These are phyloP conservation scores for Gisinianus flammeolus DNA, from an alignment of 2,888 invertebrate species.

Conservation along the genomic window DNA sequence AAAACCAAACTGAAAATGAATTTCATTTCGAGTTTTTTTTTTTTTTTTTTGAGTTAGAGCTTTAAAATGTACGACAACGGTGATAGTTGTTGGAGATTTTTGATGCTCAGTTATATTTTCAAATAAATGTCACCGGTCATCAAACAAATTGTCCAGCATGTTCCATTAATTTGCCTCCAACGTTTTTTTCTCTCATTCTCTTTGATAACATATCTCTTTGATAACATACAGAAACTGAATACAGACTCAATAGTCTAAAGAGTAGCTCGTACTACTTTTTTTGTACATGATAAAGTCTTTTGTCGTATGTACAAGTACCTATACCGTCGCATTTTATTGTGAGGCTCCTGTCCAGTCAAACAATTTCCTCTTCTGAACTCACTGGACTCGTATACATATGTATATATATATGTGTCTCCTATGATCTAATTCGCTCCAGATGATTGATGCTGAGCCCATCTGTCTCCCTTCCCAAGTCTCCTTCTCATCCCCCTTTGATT, in stretches of 20 bases:
- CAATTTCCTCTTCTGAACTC: too few species aligned
- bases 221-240: conserved; percentile 12
- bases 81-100: neutral
- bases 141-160: conserved; percentile 47
- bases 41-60: too few species aligned
- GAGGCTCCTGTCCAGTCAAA: neutral
- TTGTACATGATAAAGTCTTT: too few species aligned
- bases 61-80: neutral
- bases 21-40: too few species aligned
- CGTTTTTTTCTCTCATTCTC: conserved; percentile 30
- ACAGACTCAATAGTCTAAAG: too few species aligned
- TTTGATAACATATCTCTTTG: too few species aligned
- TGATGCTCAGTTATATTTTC: conserved; percentile 33
- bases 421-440: conserved; percentile 30
- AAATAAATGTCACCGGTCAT: conserved; percentile 45
- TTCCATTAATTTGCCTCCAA: conserved; percentile 45
- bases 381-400: neutral
- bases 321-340: neutral
- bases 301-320: too few species aligned
- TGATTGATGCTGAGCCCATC: conserved; percentile 23
- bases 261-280: too few species aligned
- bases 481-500: conserved; percentile 21
- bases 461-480: conserved; percentile 11
- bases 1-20: neutral
- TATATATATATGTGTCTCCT: neutral